Evolutionary conservation across 1,140 invertebrate genomes (phyloP).

Genomic region (Tetragonula clypearis): DNA sequence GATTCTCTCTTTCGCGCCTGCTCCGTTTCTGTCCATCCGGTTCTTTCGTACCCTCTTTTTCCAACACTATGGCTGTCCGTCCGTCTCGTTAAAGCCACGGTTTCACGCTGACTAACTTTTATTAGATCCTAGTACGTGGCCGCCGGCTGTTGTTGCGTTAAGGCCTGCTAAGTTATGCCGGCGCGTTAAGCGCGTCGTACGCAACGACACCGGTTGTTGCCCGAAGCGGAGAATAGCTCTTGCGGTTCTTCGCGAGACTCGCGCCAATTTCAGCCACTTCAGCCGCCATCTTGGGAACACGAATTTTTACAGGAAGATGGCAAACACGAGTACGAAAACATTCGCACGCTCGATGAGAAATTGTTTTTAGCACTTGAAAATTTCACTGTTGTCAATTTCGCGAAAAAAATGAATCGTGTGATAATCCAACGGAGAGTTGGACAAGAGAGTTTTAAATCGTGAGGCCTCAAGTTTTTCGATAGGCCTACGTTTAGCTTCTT

Average conservation of each 20-base stretch:
- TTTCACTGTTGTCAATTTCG: too few species aligned
- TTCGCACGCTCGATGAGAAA: too few species aligned
- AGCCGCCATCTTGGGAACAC: neutral
- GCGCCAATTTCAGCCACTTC: neutral
- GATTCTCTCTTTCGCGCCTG: neutral
- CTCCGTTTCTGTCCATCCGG: neutral
- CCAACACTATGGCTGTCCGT: neutral
- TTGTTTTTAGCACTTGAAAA: too few species aligned
- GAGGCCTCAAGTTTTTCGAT: too few species aligned
- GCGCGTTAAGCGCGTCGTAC: slow-evolving; percentile 50
- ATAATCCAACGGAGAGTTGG: too few species aligned
- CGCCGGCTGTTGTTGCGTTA: slow-evolving; percentile 59
- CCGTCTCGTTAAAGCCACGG: slow-evolving; percentile 64
- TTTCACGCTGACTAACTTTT: slow-evolving; percentile 77
- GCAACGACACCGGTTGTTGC: neutral
- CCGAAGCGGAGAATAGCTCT: neutral
- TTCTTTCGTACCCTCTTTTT: neutral
- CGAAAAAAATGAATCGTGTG: too few species aligned
- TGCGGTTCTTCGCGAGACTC: neutral
- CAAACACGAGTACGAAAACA: too few species aligned
- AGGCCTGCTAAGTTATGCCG: slow-evolving; percentile 67
- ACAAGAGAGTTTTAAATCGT: too few species aligned
- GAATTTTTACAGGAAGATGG: too few species aligned
- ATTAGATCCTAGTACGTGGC: slow-evolving; percentile 69
- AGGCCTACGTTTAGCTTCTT: too few species aligned